These are phyloP conservation scores for Prinia subflava DNA, from an alignment of 2,113 vertebrate species.

Conservation along the genomic window DNA sequence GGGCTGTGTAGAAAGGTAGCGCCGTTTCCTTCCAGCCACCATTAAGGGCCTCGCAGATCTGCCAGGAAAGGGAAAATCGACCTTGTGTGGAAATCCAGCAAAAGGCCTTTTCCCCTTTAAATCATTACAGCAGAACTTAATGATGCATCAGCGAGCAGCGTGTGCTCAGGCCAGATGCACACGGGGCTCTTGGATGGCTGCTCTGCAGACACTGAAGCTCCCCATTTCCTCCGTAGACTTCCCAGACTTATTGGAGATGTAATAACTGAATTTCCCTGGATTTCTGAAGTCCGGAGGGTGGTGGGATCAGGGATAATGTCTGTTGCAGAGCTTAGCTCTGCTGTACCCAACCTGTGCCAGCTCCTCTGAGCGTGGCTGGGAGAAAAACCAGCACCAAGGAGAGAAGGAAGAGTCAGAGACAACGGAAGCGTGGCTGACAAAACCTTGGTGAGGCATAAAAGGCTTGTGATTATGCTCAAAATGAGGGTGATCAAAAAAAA, in stretches of 20 bases:
- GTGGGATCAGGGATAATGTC: not conserved
- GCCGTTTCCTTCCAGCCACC: constrained; percentile 37
- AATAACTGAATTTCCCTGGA: not conserved
- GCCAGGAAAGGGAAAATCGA: constrained; percentile 58
- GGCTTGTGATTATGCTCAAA: not conserved
- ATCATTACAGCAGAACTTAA: constrained; percentile 38
- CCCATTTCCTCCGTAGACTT: not conserved
- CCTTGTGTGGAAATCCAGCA: constrained; percentile 49
- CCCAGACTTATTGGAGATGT: not conserved
- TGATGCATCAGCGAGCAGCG: constrained; percentile 3
- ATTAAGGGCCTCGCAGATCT: constrained; percentile 31
- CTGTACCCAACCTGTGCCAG: not conserved
- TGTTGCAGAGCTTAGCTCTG: not conserved
- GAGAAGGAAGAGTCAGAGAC: not conserved
- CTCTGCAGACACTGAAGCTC: not conserved
- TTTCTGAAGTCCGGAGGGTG: not conserved
- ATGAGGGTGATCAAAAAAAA: not conserved
- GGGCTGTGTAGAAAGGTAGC: constrained; percentile 1
- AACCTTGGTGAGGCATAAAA: not conserved
- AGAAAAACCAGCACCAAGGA: not conserved
- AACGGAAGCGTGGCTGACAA: not conserved
- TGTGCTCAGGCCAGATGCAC: not conserved
- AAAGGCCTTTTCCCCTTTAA: constrained; percentile 41
- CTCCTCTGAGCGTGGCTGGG: not conserved
- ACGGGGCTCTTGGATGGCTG: not conserved